Base-by-base conservation (phyloP, 2,888 invertebrate genomes). In the Portevinia maculata region DNA sequence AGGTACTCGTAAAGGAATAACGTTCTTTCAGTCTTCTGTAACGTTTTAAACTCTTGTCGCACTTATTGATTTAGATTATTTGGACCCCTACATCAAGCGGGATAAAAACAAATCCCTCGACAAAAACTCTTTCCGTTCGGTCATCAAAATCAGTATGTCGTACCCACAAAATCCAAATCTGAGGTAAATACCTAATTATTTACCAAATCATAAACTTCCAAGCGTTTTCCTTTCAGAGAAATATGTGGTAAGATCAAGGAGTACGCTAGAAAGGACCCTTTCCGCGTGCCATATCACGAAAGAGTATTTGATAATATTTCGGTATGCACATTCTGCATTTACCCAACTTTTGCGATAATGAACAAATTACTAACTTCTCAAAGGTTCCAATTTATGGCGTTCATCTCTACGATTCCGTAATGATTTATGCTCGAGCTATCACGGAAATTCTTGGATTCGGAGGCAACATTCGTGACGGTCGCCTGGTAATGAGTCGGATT, bases 361-460 rank as follows among this genome's bases (percentile, higher is more conserved):
- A 44, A 5, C 5, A 11, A 46, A 17, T 34, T 11, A 8, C 32
- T 32, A 11, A 0, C n/a, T 1, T 7, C 59, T 85, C 69, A 86
- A 95, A 53, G 95, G 95, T 96, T 0, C 95, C 95, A 0, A 95
- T 95, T 85, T 95, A 95, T 90, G 97, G 96, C 0, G 95, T 96
- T 0, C 95, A 97, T 88, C 92, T 96, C 0, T 97, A 96, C 89
- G 97, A 98, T 87, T 97, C 97, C 0, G 96, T 98, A 1, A 94
- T 94, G 88, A 93, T 98, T 65, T 98, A 97, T 91, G 97, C 97
- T 0, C 91, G 94, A 9, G 97, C 97, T 0, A 92, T 96, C 13
- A 94, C 96, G 0, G 95, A 96, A 62, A 92, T 95, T 0, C 92
- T 97, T 84, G 88, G 92, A 19, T 92, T 93, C 13, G 94, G 94